Base-by-base conservation (phyloP, 2,113 vertebrate genomes). In the Dasyprocta punctata region DNA sequence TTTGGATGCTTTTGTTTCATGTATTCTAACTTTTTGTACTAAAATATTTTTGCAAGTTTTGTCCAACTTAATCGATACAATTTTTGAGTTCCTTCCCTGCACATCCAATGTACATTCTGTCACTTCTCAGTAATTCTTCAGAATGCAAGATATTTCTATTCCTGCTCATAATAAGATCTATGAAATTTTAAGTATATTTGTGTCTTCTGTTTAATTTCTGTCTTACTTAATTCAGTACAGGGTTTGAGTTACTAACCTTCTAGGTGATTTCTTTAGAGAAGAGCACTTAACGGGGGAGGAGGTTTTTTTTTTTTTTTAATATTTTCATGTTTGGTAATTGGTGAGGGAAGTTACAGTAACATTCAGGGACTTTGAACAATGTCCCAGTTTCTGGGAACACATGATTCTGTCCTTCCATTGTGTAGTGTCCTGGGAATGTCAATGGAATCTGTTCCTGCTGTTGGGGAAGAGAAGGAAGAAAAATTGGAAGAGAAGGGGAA, bases 361-460 rank as follows among this genome's bases (percentile, higher is more conserved):
- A 54, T 89, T 93, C 7, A 82, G 82, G 58, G 44, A 89, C 58
- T 49, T 77, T 91, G 28, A 93, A 24, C n/a, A 90, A 28, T 90
- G 12, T 85, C 22, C 38, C 28, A 33, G 8, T n/a, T 67, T 75
- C 22, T 94, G 80, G 49, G 56, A 89, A 73, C 30, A 81, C n/a
- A 41, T 75, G 47, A 58, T 86, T 93, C 33, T 95, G 36, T 93
- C n/a, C 91, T 97, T 97, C 30, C 38, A 16, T 54, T 36, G 67
- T 98, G 41, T 94, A 99, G 98, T 54, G 90, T 95, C 97, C 93
- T 94, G 92, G 98, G 75, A 36, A 49, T 88, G 30, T 44, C 96
- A 11, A 41, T 97, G 77, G 97, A 96, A 82, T 58, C 96, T 82
- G 81, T 30, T 82, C 73, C 91, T 97, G 56, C 88, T 65, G 20